A percentile compares a stretch with the other conserved stretches of the same genome.
Evolutionary conservation across 2,113 vertebrate species (phyloP).

Genomic region (Carettochelys insculpta): DNA sequence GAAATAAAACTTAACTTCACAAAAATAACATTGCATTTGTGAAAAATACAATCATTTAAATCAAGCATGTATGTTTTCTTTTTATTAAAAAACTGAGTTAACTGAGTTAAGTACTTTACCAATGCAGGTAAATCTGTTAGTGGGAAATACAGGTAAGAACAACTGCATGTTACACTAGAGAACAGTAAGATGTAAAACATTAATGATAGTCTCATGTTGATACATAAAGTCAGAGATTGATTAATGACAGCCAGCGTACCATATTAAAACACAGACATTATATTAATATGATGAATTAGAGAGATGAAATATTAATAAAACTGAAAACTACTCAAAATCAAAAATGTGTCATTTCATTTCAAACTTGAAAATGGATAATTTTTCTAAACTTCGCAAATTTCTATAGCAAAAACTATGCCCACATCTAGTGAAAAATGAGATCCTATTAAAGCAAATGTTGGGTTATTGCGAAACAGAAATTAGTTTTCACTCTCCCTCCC

Average conservation of each 20-base stretch:
- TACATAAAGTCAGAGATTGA: background rate
- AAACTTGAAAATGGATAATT: background rate
- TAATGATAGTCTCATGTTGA: background rate
- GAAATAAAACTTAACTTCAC: too few relatives aligned
- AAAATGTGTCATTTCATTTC: background rate
- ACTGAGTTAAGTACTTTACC: too few relatives aligned
- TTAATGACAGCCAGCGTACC: background rate
- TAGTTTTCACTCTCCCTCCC: background rate
- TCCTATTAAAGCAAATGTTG: background rate
- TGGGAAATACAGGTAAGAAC: constrained; percentile 33
- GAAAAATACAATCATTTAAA: too few relatives aligned
- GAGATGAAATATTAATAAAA: background rate
- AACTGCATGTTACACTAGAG: background rate
- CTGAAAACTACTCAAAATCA: accelerated
- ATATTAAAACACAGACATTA: background rate
- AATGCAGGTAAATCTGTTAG: too few relatives aligned
- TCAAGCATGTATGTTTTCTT: too few relatives aligned
- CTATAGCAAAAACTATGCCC: background rate
- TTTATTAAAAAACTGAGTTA: too few relatives aligned
- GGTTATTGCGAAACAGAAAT: background rate
- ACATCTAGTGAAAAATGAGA: background rate
- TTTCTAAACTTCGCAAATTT: background rate
- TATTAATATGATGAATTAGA: background rate
- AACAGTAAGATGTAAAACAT: constrained; percentile 21
- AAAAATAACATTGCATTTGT: too few relatives aligned